Conservation (phyloP, 2,888 invertebrate species). For the Tachina fera region DNA sequence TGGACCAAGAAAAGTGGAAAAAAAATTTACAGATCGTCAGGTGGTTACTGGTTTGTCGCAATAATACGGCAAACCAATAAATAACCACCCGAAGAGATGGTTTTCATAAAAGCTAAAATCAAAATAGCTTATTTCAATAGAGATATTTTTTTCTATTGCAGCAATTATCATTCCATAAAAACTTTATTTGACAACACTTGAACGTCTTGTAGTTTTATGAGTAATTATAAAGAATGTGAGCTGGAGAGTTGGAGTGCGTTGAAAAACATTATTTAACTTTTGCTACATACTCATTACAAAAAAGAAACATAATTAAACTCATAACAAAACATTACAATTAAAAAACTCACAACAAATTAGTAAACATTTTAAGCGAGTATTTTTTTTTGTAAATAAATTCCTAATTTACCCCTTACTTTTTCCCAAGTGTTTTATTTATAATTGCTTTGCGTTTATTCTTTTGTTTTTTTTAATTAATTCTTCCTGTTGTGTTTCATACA, state of each 20-base stretch:
- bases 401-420: neutral
- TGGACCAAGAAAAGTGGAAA: too few relatives aligned
- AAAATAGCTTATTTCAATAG: too few relatives aligned
- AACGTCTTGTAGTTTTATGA: slow-evolving; percentile 15
- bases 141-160: too few relatives aligned
- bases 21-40: too few relatives aligned
- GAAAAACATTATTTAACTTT: slow-evolving; percentile 10
- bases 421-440: neutral
- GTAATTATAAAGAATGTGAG: slow-evolving; percentile 43
- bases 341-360: slow-evolving; percentile 48
- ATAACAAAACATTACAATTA: slow-evolving; percentile 47
- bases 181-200: slow-evolving; percentile 2
- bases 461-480: neutral
- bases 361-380: neutral
- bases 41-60: too few relatives aligned
- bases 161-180: neutral
- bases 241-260: slow-evolving; percentile 36
- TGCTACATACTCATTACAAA: slow-evolving; percentile 17
- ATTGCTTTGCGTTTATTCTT: slow-evolving; percentile 18
- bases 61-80: too few relatives aligned
- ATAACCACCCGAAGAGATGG: too few relatives aligned
- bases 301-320: slow-evolving; percentile 41
- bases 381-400: neutral
- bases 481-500: slow-evolving; percentile 36
- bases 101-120: too few relatives aligned